These are phyloP conservation scores for Mystacides longicornis DNA, from an alignment of 2,888 invertebrate species.

Conservation along the genomic window DNA sequence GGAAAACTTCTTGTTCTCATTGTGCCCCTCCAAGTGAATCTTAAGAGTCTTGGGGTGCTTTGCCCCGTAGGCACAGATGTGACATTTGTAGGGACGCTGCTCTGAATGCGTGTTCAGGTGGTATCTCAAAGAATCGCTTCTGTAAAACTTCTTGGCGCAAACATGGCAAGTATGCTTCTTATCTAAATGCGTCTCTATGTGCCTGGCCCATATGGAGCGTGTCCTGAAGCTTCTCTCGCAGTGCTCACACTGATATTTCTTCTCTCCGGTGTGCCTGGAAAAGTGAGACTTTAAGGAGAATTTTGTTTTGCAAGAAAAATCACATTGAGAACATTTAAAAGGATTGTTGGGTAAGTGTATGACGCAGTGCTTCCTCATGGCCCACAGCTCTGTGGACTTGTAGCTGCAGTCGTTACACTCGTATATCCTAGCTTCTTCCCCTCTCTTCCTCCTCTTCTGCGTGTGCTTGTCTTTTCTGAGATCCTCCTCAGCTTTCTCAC, in stretches of 20 bases:
- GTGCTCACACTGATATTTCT: constrained; percentile 5
- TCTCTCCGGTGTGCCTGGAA: constrained; percentile 3
- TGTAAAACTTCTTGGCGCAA: not conserved
- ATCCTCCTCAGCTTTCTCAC: not conserved
- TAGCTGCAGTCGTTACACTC: constrained; percentile 1
- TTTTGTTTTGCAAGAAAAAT: constrained; percentile 2
- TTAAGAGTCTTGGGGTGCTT: not conserved
- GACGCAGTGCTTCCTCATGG: not conserved
- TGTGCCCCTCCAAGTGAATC: not conserved
- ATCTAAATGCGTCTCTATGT: not conserved
- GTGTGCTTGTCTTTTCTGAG: too few species aligned
- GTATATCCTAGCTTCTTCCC: not conserved
- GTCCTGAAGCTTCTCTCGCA: constrained; percentile 1
- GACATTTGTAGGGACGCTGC: not conserved
- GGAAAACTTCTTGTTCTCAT: not conserved
- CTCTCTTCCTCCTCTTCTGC: not conserved
- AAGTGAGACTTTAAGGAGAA: constrained; percentile 3
- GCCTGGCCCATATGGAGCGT: not conserved
- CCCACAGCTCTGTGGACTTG: not conserved
- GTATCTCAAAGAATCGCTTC: not conserved
- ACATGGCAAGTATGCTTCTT: not conserved
- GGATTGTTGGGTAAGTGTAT: not conserved
- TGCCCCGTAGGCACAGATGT: not conserved
- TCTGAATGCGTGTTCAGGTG: constrained; percentile 1
- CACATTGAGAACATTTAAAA: constrained; percentile 7